Conservation (phyloP, 2,113 vertebrate genomes). For the Gambusia affinis region DNA sequence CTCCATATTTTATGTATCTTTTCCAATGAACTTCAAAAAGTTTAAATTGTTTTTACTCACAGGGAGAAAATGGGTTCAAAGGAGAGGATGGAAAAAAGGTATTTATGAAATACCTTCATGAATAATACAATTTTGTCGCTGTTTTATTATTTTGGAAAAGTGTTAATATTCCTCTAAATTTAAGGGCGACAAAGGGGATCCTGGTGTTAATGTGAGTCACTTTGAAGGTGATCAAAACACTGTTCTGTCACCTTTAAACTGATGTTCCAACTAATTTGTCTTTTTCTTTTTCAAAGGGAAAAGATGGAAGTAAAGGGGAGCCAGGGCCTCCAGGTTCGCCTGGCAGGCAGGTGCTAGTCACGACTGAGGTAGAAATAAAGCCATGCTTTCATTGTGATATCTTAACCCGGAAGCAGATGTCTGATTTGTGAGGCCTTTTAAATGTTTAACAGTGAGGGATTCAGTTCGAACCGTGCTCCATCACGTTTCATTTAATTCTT, state of each 20-base stretch:
- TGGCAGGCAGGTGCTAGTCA: conserved; percentile 74
- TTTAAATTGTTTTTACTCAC: background rate
- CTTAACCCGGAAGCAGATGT: background rate
- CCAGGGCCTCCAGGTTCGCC: conserved; percentile 78
- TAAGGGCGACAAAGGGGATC: conserved; percentile 78
- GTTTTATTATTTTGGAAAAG: background rate
- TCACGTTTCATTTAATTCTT: no score
- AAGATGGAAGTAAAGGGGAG: conserved; percentile 78
- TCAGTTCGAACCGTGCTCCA: background rate
- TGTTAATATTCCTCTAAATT: conserved; percentile 29
- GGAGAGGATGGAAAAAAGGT: conserved; percentile 78
- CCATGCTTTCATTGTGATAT: background rate
- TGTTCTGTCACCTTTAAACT: background rate
- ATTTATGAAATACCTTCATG: no score
- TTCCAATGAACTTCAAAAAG: background rate
- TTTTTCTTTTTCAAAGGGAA: conserved; percentile 65
- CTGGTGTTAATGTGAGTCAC: conserved; percentile 70
- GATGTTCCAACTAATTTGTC: background rate
- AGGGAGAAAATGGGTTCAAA: conserved; percentile 76
- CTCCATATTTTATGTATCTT: background rate
- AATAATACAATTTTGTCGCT: background rate
- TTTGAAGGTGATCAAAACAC: background rate
- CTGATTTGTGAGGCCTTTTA: background rate
- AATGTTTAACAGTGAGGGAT: background rate
- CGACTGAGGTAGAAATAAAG: conserved; percentile 68